phyloP scores from a whole-genome alignment of 2,888 invertebrate genomes.

The Chydorus sphaericus region DNA sequence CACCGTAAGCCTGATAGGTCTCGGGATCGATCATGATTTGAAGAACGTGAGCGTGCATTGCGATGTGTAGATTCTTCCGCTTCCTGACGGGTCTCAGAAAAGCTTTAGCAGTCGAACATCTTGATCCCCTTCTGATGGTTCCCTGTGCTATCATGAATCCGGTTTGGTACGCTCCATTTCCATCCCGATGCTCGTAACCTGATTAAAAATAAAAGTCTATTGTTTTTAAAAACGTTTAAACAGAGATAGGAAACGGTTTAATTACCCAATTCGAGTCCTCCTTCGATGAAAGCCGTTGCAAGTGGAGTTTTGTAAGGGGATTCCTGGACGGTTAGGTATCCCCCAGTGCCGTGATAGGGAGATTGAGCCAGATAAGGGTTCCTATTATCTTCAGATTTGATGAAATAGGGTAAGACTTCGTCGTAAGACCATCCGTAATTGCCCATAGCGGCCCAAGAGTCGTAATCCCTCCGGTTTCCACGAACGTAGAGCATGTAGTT shows the following conservation, averaged over 20 bases:
- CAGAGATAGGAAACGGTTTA: neutral
- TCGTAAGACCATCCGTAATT: constrained; percentile 76
- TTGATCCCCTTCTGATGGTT: constrained; percentile 66
- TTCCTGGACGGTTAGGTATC: constrained; percentile 68
- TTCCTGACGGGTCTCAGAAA: constrained; percentile 65
- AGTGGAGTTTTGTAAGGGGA: constrained; percentile 75
- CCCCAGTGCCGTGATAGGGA: constrained; percentile 55
- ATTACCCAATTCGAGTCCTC: constrained; percentile 60
- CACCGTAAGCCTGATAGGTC: constrained; percentile 62
- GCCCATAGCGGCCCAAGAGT: constrained; percentile 67
- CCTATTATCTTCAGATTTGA: constrained; percentile 72
- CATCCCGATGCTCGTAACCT: constrained; percentile 61
- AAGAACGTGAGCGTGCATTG: constrained; percentile 62
- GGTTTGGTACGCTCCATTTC: constrained; percentile 71
- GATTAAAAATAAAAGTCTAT: neutral
- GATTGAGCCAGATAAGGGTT: constrained; percentile 73
- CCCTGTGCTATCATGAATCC: constrained; percentile 86
- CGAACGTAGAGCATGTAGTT: constrained; percentile 85
- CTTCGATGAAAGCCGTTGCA: constrained; percentile 64
- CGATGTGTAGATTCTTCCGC: constrained; percentile 67
- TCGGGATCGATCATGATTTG: constrained; percentile 46
- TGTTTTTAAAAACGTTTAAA: neutral
- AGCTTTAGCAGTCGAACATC: constrained; percentile 79
- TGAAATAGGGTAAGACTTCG: constrained; percentile 51
- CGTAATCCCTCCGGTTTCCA: constrained; percentile 73